Percentiles rank a stretch among this genome's conserved stretches.
Evolutionary conservation across 2,113 vertebrate species (phyloP).

Genomic region (Calyptomena viridis): DNA sequence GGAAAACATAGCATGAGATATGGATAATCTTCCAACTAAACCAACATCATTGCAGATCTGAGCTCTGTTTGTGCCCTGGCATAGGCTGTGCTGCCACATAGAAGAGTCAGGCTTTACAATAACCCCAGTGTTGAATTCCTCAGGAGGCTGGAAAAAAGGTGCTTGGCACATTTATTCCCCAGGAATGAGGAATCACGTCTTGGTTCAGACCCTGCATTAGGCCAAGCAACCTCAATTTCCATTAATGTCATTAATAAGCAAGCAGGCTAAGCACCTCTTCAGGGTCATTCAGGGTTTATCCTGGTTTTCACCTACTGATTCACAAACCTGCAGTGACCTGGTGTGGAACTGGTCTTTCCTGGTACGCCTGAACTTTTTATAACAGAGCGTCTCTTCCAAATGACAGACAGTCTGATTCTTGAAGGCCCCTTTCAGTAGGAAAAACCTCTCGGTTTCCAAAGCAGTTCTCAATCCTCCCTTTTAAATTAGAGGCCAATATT

Average conservation of each 20-base stretch:
- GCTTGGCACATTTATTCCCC: neutral
- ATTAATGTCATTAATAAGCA: neutral
- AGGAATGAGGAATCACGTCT: neutral
- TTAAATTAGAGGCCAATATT: neutral
- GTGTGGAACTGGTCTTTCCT: neutral
- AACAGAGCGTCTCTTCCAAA: neutral
- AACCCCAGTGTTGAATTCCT: neutral
- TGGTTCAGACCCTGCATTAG: neutral
- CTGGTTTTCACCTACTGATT: neutral
- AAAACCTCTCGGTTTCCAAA: neutral
- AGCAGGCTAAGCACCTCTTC: neutral
- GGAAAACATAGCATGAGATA: neutral
- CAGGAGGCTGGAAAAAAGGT: neutral
- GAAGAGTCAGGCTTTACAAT: neutral
- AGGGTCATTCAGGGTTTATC: neutral
- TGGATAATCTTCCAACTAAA: neutral
- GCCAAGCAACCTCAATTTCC: neutral
- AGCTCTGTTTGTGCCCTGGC: neutral
- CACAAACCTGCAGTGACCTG: neutral
- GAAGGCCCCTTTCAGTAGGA: neutral
- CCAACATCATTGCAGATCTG: neutral
- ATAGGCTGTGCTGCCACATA: neutral
- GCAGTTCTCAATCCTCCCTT: neutral
- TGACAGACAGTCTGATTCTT: neutral
- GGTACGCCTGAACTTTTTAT: neutral